phyloP scores from a whole-genome alignment of 2,888 invertebrate species.

The Gasteruption jaculator region DNA sequence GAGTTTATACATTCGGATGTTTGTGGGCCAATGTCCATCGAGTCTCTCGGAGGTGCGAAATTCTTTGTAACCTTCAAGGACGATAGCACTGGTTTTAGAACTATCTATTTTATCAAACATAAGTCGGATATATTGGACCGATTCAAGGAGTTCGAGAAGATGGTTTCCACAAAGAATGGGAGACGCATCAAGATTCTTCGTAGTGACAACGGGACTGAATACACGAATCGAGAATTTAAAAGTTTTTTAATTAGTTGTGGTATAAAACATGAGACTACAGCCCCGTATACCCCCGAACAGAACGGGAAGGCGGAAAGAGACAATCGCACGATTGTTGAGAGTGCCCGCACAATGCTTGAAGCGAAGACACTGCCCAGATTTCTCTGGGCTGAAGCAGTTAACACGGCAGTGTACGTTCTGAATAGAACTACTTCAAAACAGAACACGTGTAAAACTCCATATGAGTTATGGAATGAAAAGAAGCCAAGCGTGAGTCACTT shows the following conservation, averaged over 20 bases:
- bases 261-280: conserved; percentile 23
- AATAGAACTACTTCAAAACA: conserved; percentile 30
- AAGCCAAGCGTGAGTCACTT: conserved; percentile 28
- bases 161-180: too few relatives aligned
- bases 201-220: too few relatives aligned
- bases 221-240: conserved; percentile 9
- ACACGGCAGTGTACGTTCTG: conserved; percentile 35
- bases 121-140: too few relatives aligned
- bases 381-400: conserved; percentile 43
- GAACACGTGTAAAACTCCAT: conserved; percentile 20
- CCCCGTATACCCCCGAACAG: conserved; percentile 27
- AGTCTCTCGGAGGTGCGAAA: too few relatives aligned
- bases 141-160: too few relatives aligned
- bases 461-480: conserved; percentile 27
- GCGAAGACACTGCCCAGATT: conserved; percentile 17
- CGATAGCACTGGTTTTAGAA: too few relatives aligned
- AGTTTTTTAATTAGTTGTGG: conserved; percentile 11
- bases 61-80: too few relatives aligned
- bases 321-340: conserved; percentile 29
- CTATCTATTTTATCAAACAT: too few relatives aligned
- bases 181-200: too few relatives aligned
- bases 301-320: conserved; percentile 28
- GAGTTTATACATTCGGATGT: too few relatives aligned
- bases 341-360: conserved; percentile 21
- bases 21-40: too few relatives aligned